Evolutionary conservation across 2,797 vertebrate species (phyloP), one percentile per base, ranked within the genome.

Genomic region (Aldrovandia affinis): DNA sequence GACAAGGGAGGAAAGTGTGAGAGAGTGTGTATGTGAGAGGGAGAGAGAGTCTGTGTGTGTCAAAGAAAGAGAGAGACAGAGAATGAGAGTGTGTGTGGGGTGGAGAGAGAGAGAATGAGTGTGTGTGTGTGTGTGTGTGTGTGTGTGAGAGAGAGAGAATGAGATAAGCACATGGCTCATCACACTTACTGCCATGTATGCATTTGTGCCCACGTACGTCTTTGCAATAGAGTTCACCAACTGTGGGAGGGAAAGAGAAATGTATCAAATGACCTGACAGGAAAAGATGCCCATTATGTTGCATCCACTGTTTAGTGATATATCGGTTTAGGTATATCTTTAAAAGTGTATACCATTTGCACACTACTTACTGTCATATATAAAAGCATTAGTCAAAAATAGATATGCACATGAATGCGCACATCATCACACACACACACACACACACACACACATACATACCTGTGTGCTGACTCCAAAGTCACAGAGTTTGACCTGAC

Each of bases 191-290:
- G 98, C 98, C 98, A 99, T 99, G 54, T 99, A 99, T 83, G 97
- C 98, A 85, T 99, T 99, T 88, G 98, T 99, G 95, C 98, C 98
- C n/a, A 99, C 98, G 68, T 99, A 99, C 6, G 98, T 99, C 96
- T 99, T 99, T 91, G 98, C 98, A 84, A 99, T 99, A 82, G 98
- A 99, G 95, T 99, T 99, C 94, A 99, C 98, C 95, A 99, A 92
- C 98, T 99, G 96, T 86, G 94, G 89, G 78, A 87, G 59, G 47
- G 18, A 33, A 15, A 44, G 15, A 81, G n/a, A 42, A 28, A 55
- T n/a, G 28, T 2, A n/a, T 25, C 42, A 25, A 54, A 3, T 36
- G 14, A 73, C 36, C n/a, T 61, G 65, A 14, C n/a, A 65, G 30
- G 7, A 65, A 25, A 30, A 10, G 9, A 70, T 8, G 2, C 15